Evolutionary conservation across 2,113 vertebrate species (phyloP).

Genomic region (Pterocles gutturalis): DNA sequence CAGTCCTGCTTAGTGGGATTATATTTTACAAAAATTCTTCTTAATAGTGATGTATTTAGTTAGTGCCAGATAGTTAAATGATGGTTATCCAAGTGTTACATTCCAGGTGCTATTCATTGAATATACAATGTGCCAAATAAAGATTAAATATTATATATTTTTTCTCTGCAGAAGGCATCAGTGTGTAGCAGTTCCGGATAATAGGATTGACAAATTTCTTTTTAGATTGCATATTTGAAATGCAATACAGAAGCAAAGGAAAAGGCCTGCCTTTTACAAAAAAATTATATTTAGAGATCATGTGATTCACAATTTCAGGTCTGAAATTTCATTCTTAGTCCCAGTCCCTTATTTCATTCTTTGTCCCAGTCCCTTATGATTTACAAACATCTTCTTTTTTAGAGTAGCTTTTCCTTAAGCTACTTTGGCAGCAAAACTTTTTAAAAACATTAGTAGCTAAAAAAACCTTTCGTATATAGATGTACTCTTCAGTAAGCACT

Average conservation of each 20-base stretch:
- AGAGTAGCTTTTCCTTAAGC: neutral
- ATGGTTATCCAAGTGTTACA: constrained; percentile 56
- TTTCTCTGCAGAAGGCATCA: neutral
- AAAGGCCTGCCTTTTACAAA: neutral
- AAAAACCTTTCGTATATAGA: neutral
- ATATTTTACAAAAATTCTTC: constrained; percentile 51
- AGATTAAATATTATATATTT: neutral
- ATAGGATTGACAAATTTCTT: neutral
- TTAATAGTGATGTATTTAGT: constrained; percentile 49
- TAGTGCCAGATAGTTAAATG: constrained; percentile 45
- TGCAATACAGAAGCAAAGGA: neutral
- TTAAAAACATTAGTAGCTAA: neutral
- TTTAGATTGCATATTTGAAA: neutral
- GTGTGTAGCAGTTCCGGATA: neutral
- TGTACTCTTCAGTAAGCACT: neutral
- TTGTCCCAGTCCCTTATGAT: neutral
- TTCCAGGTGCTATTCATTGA: constrained; percentile 37
- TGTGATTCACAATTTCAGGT: neutral
- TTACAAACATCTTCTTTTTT: neutral
- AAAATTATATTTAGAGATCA: neutral
- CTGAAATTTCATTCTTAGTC: constrained; percentile 19
- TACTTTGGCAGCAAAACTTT: neutral
- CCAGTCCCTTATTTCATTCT: neutral
- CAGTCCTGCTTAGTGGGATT: constrained; percentile 29
- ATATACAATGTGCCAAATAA: constrained; percentile 48